Conservation (phyloP, 2,113 vertebrate genomes). For the Dipodomys spectabilis region DNA sequence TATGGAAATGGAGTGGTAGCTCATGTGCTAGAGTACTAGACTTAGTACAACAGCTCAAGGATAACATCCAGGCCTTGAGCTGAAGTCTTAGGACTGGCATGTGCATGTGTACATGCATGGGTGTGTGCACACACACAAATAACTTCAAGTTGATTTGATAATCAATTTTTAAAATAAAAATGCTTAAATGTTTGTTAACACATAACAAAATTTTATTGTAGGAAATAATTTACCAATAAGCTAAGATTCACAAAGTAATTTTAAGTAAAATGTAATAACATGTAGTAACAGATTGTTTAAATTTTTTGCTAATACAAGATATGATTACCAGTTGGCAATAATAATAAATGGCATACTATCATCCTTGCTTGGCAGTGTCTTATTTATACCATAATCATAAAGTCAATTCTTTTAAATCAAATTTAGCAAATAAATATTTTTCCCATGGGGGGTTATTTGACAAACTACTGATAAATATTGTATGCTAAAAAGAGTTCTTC, state of each 20-base stretch:
- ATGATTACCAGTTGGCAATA: slow-evolving; percentile 52
- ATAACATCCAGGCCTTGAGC: too few species aligned
- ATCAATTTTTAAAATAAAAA: slow-evolving; percentile 16
- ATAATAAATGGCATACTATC: neutral
- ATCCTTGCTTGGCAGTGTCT: neutral
- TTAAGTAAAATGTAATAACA: slow-evolving; percentile 50
- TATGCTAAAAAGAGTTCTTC: neutral
- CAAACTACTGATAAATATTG: neutral
- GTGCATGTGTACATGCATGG: too few species aligned
- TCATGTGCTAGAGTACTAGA: too few species aligned
- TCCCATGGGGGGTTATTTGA: neutral
- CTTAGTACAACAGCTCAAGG: too few species aligned
- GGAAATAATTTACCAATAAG: slow-evolving; percentile 14
- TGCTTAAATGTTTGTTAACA: neutral
- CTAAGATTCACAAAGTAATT: neutral
- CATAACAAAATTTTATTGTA: neutral
- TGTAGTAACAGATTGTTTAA: slow-evolving; percentile 18
- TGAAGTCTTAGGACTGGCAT: too few species aligned
- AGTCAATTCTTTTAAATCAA: slow-evolving; percentile 38
- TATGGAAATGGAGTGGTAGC: too few species aligned
- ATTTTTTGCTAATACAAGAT: slow-evolving; percentile 22
- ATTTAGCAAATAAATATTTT: slow-evolving; percentile 17
- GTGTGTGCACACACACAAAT: neutral
- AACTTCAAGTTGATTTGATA: neutral
- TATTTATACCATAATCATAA: neutral